phyloP scores from a whole-genome alignment of 2,888 invertebrate species.

The Lamellibrachia columna region DNA sequence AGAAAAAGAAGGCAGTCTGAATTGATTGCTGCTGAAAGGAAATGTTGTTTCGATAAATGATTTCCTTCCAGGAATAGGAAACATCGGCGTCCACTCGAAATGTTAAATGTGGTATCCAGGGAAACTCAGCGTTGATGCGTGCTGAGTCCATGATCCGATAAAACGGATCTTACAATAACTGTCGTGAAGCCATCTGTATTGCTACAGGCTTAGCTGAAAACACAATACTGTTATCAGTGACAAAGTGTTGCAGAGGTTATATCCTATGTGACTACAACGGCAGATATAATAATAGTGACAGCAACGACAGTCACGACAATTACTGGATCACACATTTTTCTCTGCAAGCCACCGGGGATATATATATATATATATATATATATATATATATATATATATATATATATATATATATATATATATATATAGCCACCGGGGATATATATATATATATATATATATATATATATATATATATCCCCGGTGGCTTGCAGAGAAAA shows the following conservation, averaged over 20 bases:
- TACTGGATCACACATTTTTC: background rate
- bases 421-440: too few species aligned
- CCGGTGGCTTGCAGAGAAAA: background rate
- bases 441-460: too few species aligned
- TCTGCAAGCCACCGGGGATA: background rate
- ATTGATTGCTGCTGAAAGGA: background rate
- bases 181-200: background rate
- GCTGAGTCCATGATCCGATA: background rate
- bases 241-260: background rate
- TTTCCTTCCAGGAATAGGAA: background rate
- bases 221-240: background rate
- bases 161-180: background rate
- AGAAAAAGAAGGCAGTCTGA: background rate
- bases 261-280: background rate
- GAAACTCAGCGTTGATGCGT: background rate
- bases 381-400: too few species aligned
- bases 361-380: background rate
- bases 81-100: background rate
- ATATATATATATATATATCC: background rate
- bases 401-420: too few species aligned
- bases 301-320: background rate
- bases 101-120: background rate
- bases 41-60: background rate
- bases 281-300: background rate
- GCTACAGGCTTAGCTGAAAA: background rate